Percentiles rank a stretch among this genome's conserved stretches.
Conservation (phyloP, 2,113 vertebrate genomes). For the Rhinogobius similis region DNA sequence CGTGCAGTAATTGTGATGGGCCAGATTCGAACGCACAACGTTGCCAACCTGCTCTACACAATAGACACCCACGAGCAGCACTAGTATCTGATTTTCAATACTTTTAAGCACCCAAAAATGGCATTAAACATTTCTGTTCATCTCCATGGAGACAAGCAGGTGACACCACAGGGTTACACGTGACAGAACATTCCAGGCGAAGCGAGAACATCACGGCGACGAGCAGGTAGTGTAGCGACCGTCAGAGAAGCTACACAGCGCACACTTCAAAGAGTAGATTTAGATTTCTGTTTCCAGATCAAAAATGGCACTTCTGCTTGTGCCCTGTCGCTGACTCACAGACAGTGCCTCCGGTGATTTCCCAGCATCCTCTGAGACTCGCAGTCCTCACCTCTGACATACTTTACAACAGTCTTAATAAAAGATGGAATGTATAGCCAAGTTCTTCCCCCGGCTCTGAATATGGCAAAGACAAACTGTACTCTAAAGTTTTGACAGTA, state of each 20-base stretch:
- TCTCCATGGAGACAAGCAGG: too few relatives aligned
- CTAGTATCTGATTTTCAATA: not conserved
- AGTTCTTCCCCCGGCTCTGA: not conserved
- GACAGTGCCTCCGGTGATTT: not conserved
- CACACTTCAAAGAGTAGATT: not conserved
- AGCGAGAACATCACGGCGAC: too few relatives aligned
- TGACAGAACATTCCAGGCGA: too few relatives aligned
- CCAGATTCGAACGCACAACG: too few relatives aligned
- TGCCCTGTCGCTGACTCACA: constrained; percentile 8
- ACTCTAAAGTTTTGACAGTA: constrained; percentile 1
- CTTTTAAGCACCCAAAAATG: not conserved
- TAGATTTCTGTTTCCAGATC: not conserved
- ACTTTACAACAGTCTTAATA: not conserved
- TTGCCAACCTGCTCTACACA: too few relatives aligned
- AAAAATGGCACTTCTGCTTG: constrained; percentile 14
- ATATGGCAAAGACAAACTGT: not conserved
- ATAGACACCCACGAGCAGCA: too few relatives aligned
- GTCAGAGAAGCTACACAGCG: not conserved
- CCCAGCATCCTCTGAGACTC: not conserved
- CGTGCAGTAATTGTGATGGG: too few relatives aligned
- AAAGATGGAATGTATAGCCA: not conserved
- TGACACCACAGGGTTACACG: too few relatives aligned
- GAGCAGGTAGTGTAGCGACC: not conserved
- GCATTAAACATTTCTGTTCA: too few relatives aligned
- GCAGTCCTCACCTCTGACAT: not conserved